Base-by-base conservation (phyloP, 2,113 vertebrate genomes). In the Alligator sinensis region DNA sequence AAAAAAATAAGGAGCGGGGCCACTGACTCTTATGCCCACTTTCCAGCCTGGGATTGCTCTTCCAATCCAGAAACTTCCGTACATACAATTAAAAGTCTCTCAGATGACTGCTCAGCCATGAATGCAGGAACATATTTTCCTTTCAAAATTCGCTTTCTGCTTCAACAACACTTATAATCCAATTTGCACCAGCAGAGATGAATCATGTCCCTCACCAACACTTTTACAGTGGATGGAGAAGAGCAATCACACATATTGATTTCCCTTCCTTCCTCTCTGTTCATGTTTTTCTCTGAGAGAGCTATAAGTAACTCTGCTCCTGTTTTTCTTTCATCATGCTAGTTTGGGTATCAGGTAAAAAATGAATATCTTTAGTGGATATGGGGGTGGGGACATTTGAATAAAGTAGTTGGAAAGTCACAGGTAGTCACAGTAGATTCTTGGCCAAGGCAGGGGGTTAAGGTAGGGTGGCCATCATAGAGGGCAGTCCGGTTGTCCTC, bases 91-190 rank as follows among this genome's bases (percentile, higher is more conserved):
- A 77, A 91, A 97, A 93, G 7, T 75, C 86, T 80, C 47, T 90
- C 92, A 68, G 63, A n/a, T 16, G 75, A 88, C 62, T 66, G 21
- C 77, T 92, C 80, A 87, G 84, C 92, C 94, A 64, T 30, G 47
- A 95, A 88, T 88, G 11, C 10, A 81, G 84, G 66, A 89, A 90
- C 75, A 11, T 24, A 59, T 59, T 92, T 95, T 93, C 81, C 88
- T 95, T 96, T 95, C 95, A 76, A 38, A 94, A 92, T 94, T 87
- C 87, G 72, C 84, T 97, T 93, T 95, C 90, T 90, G 94, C 94
- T 94, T 95, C 91, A 78, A 77, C 90, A 88, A 15, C 87, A 84
- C 86, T 97, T 95, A 91, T 59, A 95, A 95, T 95, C 87, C 95
- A 88, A 70, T 95, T 97, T 95, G 91, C 93, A 75, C 72, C 95